Conservation (phyloP, 2,797 vertebrate species). For the Poecilia gillii region DNA sequence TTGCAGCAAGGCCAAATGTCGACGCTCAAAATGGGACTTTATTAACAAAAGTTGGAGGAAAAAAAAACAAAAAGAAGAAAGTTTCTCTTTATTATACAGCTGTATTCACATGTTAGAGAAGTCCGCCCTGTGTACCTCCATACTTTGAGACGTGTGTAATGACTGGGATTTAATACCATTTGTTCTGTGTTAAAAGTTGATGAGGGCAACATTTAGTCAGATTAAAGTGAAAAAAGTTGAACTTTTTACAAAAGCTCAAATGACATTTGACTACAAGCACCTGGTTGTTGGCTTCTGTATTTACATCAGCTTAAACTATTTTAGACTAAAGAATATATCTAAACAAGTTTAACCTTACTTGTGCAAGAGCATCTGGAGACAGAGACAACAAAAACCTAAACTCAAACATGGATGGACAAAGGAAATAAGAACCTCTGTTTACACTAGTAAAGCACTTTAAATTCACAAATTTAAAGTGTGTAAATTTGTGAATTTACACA, state of each 20-base stretch:
- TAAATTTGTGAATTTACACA: not conserved
- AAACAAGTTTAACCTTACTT: not conserved
- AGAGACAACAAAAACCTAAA: not conserved
- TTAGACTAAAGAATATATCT: not conserved
- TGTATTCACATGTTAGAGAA: slow-evolving; percentile 38
- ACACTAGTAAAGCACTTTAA: not conserved
- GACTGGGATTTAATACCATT: not conserved
- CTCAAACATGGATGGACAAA: not conserved
- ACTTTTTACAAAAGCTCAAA: not conserved
- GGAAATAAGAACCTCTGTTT: not conserved
- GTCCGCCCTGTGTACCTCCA: slow-evolving; percentile 51
- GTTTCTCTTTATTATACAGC: slow-evolving; percentile 33
- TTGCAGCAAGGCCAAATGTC: slow-evolving; percentile 58
- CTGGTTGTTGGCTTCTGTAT: slow-evolving; percentile 2
- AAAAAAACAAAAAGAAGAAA: slow-evolving; percentile 20
- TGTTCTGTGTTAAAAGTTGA: not conserved
- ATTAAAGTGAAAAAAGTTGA: not conserved
- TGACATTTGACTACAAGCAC: slow-evolving; percentile 18
- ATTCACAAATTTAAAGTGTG: no score
- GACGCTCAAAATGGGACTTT: slow-evolving; percentile 22
- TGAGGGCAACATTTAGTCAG: not conserved
- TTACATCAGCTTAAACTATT: slow-evolving; percentile 22
- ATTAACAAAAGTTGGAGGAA: slow-evolving; percentile 44
- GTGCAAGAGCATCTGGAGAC: not conserved
- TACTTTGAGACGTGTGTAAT: slow-evolving; percentile 5